phyloP scores from a whole-genome alignment of 2,888 invertebrate species.

The Halictus quadricinctus region DNA sequence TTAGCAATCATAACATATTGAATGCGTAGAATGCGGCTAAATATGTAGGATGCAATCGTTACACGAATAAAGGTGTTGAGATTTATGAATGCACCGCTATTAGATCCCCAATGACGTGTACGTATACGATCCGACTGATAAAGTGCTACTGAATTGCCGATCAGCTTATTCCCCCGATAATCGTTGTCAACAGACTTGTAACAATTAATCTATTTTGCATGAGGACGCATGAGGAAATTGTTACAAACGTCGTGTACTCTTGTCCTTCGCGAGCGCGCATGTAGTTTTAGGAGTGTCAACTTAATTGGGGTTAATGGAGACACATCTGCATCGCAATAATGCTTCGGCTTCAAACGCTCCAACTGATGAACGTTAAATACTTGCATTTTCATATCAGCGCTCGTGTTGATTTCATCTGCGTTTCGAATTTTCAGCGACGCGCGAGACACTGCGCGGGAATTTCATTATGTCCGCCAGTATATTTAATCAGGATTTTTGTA shows the following conservation, averaged over 20 bases:
- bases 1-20: not conserved
- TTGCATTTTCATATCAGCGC: not conserved
- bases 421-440: not conserved
- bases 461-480: not conserved
- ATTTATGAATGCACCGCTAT: not conserved
- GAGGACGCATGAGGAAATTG: constrained; percentile 50
- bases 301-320: constrained; percentile 60
- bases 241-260: constrained; percentile 22
- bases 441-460: not conserved
- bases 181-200: constrained; percentile 64
- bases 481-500: not conserved
- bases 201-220: constrained; percentile 71
- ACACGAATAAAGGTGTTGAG: not conserved
- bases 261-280: constrained; percentile 24
- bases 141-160: constrained; percentile 9
- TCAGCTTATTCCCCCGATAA: constrained; percentile 45
- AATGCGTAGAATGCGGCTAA: not conserved
- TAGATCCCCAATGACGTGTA: constrained; percentile 12
- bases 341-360: constrained; percentile 5
- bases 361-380: constrained; percentile 15
- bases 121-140: constrained; percentile 10
- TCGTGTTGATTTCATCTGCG: not conserved
- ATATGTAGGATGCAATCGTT: constrained; percentile 5
- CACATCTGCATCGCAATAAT: constrained; percentile 42
- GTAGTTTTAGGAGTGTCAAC: constrained; percentile 51